Evolutionary conservation across 2,113 vertebrate genomes (phyloP).

Genomic region (Gobiocypris rarus): DNA sequence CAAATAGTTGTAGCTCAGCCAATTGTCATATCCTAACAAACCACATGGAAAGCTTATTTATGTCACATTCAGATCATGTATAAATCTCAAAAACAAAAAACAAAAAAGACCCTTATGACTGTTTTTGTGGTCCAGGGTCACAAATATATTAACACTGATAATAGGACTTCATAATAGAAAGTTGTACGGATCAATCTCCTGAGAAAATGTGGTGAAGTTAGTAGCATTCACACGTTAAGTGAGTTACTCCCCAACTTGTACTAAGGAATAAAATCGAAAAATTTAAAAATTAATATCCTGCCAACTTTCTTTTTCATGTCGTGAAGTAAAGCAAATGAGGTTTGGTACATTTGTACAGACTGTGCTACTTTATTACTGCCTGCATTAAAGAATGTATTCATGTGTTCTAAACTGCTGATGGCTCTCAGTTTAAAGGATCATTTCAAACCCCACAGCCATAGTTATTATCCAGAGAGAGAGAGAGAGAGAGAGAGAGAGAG

Average conservation of each 20-base stretch:
- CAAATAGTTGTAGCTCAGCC: no score
- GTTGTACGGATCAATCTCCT: no score
- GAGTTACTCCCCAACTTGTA: neutral
- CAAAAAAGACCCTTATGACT: no score
- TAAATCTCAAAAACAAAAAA: no score
- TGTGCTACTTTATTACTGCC: constrained; percentile 1
- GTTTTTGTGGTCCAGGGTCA: no score
- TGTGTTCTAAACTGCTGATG: constrained; percentile 24
- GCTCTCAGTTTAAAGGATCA: constrained; percentile 25
- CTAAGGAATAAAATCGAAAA: neutral
- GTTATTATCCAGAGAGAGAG: constrained; percentile 2
- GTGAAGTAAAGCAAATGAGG: neutral
- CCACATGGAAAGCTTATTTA: no score
- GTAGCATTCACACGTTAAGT: neutral
- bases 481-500: neutral
- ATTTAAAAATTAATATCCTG: neutral
- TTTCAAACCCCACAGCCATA: constrained; percentile 11
- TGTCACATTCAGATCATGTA: no score
- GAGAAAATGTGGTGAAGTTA: neutral
- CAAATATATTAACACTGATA: no score
- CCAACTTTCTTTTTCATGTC: neutral
- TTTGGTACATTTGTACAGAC: neutral
- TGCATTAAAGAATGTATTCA: constrained; percentile 19
- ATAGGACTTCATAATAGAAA: no score
- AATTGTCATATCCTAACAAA: no score